phyloP scores from a whole-genome alignment of 1,140 invertebrate genomes.

The Hestina assimilis region DNA sequence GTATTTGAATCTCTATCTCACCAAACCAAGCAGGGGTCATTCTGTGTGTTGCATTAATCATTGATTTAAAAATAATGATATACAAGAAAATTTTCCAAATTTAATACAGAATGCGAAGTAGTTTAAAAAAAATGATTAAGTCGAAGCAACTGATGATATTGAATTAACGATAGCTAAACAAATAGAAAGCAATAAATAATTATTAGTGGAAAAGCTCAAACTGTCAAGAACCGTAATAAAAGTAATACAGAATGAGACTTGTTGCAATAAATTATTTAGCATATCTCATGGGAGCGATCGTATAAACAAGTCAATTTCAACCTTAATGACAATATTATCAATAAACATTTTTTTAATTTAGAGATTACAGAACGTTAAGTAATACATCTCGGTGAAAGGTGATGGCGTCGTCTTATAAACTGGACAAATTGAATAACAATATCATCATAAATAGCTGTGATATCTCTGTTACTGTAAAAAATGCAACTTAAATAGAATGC shows the following conservation, averaged over 20 bases:
- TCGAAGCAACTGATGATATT: too few species aligned
- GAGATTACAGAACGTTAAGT: slow-evolving; percentile 28
- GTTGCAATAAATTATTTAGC: slow-evolving; percentile 1
- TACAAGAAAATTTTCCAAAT: too few species aligned
- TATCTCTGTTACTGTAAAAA: not conserved
- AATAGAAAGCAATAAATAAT: too few species aligned
- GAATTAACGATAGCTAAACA: too few species aligned
- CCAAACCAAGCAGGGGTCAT: too few species aligned
- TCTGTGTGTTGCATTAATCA: too few species aligned
- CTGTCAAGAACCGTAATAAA: not conserved
- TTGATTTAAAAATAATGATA: too few species aligned
- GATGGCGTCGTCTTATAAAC: slow-evolving; percentile 2
- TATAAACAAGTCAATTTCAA: slow-evolving; percentile 11
- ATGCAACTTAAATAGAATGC: not conserved
- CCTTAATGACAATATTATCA: slow-evolving; percentile 26
- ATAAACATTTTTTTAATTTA: slow-evolving; percentile 23
- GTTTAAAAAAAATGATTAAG: too few species aligned
- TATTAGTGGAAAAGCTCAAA: not conserved
- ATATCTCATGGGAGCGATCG: slow-evolving; percentile 1
- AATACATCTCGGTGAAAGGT: slow-evolving; percentile 15
- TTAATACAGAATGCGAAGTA: too few species aligned
- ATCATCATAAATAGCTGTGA: not conserved
- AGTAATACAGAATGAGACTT: not conserved
- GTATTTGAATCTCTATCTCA: too few species aligned
- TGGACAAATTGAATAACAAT: not conserved